Base-by-base conservation (phyloP, 2,888 invertebrate species). In the Epinotia brunnichana region DNA sequence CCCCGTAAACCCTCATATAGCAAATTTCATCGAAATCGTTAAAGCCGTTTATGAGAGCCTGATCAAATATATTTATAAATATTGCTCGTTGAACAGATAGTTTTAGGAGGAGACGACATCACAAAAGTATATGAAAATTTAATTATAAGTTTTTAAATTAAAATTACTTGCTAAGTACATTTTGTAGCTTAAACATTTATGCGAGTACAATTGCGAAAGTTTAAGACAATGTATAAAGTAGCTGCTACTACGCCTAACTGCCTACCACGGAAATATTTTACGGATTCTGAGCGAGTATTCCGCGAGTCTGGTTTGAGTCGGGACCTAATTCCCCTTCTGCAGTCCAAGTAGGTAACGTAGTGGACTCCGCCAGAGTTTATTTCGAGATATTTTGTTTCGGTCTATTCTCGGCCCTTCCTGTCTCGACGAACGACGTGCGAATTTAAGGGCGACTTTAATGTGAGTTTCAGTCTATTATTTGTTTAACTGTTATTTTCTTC, bases 351-450 rank as follows among this genome's bases (percentile, higher is more conserved):
- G 82, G 80, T 81, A 84, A 82, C 81, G 80, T 76, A 76, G 79
- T 82, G 82, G 83, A 83, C 81, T 84, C 83, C 82, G 82, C 84
- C 78, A 79, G 81, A 81, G 88, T 87, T 89, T 92, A 91, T 92
- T 91, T 90, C 82, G 82, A 89, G 89, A 89, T 87, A 89, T 88
- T 90, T 90, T 88, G 90, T 90, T 87, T 87, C 88, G 86, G 87
- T 90, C 88, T 92, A 91, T 92, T 91, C 88, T 87, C 77, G 88
- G 88, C 87, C 87, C 85, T 90, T 91, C 90, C 91, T 90, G 90
- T 90, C 88, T 84, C 87, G 83, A 77, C 84, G 82, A 81, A 83
- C 86, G 87, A 86, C 88, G 88, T 91, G 92, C 91, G 87, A 92
- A 92, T 92, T 87, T 90, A 91, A 92, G 90, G 90, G 88, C 89